These are phyloP conservation scores for Ommatoiulus sabulosus DNA, from an alignment of 2,888 invertebrate genomes.

Conservation along the genomic window DNA sequence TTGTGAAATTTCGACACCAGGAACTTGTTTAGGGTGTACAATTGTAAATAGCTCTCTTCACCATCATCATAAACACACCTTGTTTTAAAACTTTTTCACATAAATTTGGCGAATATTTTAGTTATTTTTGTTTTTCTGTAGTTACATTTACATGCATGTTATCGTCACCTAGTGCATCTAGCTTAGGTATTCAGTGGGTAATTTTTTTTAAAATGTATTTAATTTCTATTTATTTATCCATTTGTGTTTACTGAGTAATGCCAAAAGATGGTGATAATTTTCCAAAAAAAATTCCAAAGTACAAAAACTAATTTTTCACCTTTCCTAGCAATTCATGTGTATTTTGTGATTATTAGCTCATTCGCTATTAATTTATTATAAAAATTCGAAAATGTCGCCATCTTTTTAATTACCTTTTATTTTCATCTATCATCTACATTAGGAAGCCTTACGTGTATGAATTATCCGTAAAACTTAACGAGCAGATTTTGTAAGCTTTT, in stretches of 20 bases:
- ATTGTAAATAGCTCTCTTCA: constrained; percentile 23
- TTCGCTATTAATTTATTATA: no score
- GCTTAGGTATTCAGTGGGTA: neutral
- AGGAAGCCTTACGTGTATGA: neutral
- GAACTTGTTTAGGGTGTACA: neutral
- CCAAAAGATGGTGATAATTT: neutral
- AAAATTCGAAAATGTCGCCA: neutral
- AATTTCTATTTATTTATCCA: neutral
- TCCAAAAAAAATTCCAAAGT: neutral
- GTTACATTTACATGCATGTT: no score
- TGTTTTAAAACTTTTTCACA: neutral
- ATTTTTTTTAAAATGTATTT: neutral
- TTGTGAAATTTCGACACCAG: neutral
- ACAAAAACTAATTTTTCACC: no score
- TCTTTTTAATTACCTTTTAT: neutral
- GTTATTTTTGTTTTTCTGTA: neutral
- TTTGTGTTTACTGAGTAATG: neutral
- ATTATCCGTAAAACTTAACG: no score
- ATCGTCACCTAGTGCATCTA: neutral
- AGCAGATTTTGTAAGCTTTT: no score
- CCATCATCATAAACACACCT: neutral
- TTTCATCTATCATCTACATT: neutral
- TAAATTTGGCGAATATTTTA: neutral
- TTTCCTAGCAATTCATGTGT: neutral
- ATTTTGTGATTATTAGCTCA: neutral